Evolutionary conservation across 1,140 invertebrate species (phyloP), one percentile per base, ranked within the genome.

Genomic region (Spodoptera frugiperda): DNA sequence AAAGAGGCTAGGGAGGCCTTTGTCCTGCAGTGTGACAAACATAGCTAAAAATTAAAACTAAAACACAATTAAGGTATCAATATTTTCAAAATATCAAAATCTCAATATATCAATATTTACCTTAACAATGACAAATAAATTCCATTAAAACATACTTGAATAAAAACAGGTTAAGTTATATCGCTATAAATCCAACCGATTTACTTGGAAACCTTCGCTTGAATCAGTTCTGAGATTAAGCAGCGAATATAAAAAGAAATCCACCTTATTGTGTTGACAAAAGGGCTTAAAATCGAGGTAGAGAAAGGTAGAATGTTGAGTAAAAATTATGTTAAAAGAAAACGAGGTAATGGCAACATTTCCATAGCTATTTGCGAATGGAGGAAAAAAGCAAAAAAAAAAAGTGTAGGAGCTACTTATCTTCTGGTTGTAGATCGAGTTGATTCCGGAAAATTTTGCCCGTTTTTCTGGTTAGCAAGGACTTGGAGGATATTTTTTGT

Each of bases 121-220:
- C 25, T 2, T 25, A 63, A 30, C 11, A 65, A 65, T 65, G 55
- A 75, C 65, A 75, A 75, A 75, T 75, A 53, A 49, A 17, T 49
- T 53, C 61, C 73, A 78, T 73, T 78, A 63, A 39, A 39, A 39
- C 33, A 67, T 67, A 55, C 2, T 12, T 14, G 59, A 73, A 73
- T 78, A 67, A 73, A 65, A 25, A 6, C 57, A 33, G 59, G 49
- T 48, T 39, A 73, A 78, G 33, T 78, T 73, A 78, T 78, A 67
- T 73, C 61, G 21, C 70, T 57, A 67, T 78, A 77, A 77, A 77
- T 77, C 65, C 46, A 70, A 59, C 54, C 65, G 70, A 77, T 77
- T 77, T 77, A 70, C 39, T 61, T 17, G n/a, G 12, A 48, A 46
- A n/a, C 75, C 63, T 55, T 76, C 68, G 73, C 63, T 63, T 75